Conservation (phyloP, 2,113 vertebrate genomes). For the Machaerirhynchus nigripectus region DNA sequence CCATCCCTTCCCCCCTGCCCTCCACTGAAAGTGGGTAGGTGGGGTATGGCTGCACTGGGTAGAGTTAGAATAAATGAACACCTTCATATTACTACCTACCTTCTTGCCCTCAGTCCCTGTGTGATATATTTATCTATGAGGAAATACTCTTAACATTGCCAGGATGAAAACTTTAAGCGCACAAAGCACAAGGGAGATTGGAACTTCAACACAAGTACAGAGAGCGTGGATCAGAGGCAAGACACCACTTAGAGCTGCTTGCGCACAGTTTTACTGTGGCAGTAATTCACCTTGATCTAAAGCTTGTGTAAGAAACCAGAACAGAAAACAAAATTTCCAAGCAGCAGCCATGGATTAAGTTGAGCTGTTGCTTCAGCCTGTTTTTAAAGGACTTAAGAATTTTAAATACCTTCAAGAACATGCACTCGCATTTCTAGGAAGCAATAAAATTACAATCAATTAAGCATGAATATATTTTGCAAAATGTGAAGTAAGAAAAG, state of each 20-base stretch:
- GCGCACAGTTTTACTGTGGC: background rate
- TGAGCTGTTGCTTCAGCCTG: background rate
- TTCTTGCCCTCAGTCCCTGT: background rate
- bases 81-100: background rate
- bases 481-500: background rate
- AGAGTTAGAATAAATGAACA: background rate
- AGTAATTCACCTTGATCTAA: slow-evolving; percentile 24
- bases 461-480: background rate
- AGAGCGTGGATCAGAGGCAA: background rate
- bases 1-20: fast-evolving
- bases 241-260: background rate
- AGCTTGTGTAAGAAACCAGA: background rate
- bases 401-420: background rate
- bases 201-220: background rate
- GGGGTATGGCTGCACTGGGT: background rate
- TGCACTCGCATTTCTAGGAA: background rate
- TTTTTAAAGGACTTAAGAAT: background rate
- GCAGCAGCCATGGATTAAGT: background rate
- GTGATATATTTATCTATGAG: background rate
- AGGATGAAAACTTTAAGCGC: background rate
- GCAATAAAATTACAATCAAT: background rate
- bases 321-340: background rate
- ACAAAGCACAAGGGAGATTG: background rate
- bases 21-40: background rate
- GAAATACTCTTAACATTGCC: background rate